These are phyloP conservation scores for Nautilus pompilius DNA, from an alignment of 1,140 invertebrate species.

Conservation along the genomic window DNA sequence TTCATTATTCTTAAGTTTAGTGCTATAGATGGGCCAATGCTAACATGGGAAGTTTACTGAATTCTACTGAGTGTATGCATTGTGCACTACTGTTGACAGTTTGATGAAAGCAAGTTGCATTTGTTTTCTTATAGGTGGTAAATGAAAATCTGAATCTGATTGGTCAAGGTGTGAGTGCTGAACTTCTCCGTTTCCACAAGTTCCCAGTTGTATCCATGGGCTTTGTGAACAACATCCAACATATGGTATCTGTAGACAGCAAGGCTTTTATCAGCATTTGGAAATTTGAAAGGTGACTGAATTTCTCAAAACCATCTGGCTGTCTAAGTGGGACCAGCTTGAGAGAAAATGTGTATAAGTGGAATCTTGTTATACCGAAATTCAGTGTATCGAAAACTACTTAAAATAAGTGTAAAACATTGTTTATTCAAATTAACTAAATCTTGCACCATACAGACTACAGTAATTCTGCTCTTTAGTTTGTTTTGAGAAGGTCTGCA, in stretches of 20 bases:
- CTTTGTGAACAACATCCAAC: slow-evolving; percentile 27
- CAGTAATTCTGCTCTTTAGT: too few relatives aligned
- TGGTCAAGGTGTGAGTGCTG: slow-evolving; percentile 26
- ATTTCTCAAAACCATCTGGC: too few relatives aligned
- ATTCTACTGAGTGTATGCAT: neutral
- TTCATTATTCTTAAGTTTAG: too few relatives aligned
- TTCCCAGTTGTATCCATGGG: slow-evolving; percentile 22
- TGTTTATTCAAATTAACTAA: too few relatives aligned
- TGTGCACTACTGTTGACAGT: neutral
- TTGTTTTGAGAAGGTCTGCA: too few relatives aligned
- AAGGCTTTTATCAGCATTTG: slow-evolving; percentile 33
- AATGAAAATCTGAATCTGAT: slow-evolving; percentile 21
- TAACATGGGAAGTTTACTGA: too few relatives aligned
- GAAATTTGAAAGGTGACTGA: slow-evolving; percentile 30
- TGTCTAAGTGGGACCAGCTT: neutral
- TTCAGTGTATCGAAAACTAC: too few relatives aligned
- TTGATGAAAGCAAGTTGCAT: neutral
- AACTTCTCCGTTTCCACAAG: slow-evolving; percentile 30
- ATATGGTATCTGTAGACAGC: slow-evolving; percentile 31
- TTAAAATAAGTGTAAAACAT: too few relatives aligned
- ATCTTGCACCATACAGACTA: too few relatives aligned
- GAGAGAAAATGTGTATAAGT: neutral
- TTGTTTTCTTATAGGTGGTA: slow-evolving; percentile 11
- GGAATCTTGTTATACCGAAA: neutral
- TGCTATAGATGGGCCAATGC: too few relatives aligned